phyloP scores from a whole-genome alignment of 1,140 invertebrate genomes.

The Episyrphus balteatus region DNA sequence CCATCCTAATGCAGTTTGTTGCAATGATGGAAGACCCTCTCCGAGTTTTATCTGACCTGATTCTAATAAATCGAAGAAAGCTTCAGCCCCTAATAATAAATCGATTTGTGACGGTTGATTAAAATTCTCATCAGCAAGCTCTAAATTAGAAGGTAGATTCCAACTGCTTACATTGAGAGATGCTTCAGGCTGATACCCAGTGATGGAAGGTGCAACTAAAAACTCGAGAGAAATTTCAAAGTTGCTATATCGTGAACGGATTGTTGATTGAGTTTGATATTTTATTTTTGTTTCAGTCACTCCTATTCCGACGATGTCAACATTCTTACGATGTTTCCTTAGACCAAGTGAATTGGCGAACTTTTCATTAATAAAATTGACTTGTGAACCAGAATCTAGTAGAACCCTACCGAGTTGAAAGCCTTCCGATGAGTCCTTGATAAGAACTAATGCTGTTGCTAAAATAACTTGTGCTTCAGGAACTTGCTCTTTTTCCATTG shows the following conservation, averaged over 20 bases:
- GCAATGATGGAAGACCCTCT: slow-evolving; percentile 11
- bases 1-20: slow-evolving; percentile 31
- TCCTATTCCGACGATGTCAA: slow-evolving; percentile 1
- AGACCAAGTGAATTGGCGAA: background rate
- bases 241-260: slow-evolving; percentile 1
- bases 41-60: slow-evolving; percentile 16
- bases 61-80: slow-evolving; percentile 23
- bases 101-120: slow-evolving; percentile 15
- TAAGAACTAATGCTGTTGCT: background rate
- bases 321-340: too few species aligned
- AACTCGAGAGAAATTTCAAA: slow-evolving; percentile 1
- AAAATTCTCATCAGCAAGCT: slow-evolving; percentile 20
- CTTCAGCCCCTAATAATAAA: slow-evolving; percentile 18
- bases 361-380: background rate
- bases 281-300: slow-evolving; percentile 1
- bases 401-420: background rate
- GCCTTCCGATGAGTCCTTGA: background rate
- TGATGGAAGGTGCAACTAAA: slow-evolving; percentile 6
- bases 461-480: background rate
- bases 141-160: slow-evolving; percentile 13
- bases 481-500: background rate
- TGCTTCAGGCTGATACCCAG: slow-evolving; percentile 7
- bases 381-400: too few species aligned
- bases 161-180: background rate
- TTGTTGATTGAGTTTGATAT: background rate